A percentile compares a stretch with the other conserved stretches of the same genome.
Evolutionary conservation across 2,113 vertebrate species (phyloP).

Genomic region (Coracopsis vasa): DNA sequence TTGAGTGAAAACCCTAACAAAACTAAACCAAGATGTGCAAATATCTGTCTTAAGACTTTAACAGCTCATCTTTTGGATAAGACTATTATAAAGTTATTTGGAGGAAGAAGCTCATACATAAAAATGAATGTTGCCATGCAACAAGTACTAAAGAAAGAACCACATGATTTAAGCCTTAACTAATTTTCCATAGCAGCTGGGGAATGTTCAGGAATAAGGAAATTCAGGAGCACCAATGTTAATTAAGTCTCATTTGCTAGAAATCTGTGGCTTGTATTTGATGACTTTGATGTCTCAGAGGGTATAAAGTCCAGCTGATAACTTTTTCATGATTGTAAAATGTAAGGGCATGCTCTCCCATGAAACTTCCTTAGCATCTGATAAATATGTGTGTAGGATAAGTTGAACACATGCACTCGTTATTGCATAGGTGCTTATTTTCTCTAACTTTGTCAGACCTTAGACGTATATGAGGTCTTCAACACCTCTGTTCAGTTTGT

Average conservation of each 20-base stretch:
- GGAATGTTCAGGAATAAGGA: conserved; percentile 25
- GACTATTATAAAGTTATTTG: conserved; percentile 38
- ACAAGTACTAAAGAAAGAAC: conserved; percentile 63
- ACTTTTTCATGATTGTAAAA: background rate
- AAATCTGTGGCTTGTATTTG: background rate
- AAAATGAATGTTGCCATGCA: conserved; percentile 66
- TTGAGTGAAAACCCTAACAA: background rate
- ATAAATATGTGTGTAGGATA: background rate
- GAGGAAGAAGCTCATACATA: conserved; percentile 46
- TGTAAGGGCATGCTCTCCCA: background rate
- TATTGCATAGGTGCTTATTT: background rate
- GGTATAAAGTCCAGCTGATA: background rate
- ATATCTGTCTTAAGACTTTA: background rate
- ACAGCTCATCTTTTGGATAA: conserved; percentile 26
- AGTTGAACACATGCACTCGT: background rate
- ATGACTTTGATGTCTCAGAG: background rate
- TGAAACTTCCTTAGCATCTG: background rate
- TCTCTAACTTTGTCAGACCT: background rate
- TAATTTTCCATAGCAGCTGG: conserved; percentile 34
- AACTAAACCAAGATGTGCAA: background rate
- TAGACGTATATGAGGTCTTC: background rate
- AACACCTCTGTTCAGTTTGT: background rate
- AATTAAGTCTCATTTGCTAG: conserved; percentile 30
- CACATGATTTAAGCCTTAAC: conserved; percentile 25
- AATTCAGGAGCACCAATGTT: background rate